Evolutionary conservation across 1,140 invertebrate genomes (phyloP).

Genomic region (Agraylea sexmaculata): DNA sequence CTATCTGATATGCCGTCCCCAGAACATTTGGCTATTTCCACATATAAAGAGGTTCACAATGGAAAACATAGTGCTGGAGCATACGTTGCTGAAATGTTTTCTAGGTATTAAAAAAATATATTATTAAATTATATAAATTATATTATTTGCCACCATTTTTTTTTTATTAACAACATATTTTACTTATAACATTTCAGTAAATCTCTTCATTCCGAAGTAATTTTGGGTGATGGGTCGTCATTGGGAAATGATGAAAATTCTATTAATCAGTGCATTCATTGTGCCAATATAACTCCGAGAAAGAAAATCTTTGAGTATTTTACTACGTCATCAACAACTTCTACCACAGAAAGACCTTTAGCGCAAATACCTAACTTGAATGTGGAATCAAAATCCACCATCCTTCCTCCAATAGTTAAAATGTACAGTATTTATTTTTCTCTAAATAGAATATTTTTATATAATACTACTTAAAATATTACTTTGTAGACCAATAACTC

Average conservation of each 20-base stretch:
- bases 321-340: slow-evolving; percentile 9
- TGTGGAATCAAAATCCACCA: no score
- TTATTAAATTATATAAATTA: not conserved
- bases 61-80: slow-evolving; percentile 41
- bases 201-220: slow-evolving; percentile 45
- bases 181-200: slow-evolving; percentile 27
- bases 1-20: slow-evolving; percentile 54
- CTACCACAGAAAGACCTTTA: no score
- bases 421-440: no score
- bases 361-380: no score
- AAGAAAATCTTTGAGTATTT: no score
- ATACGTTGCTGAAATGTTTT: slow-evolving; percentile 73
- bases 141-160: not conserved
- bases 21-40: slow-evolving; percentile 50
- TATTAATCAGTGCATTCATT: slow-evolving; percentile 28
- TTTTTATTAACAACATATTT: not conserved
- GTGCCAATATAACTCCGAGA: slow-evolving; percentile 22
- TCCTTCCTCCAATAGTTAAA: no score
- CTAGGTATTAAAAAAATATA: slow-evolving; percentile 35
- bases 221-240: slow-evolving; percentile 48
- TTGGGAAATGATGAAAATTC: slow-evolving; percentile 28
- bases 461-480: no score
- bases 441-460: no score
- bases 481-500: no score
- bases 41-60: slow-evolving; percentile 61